Conservation (phyloP, 2,888 invertebrate species). For the Caenorhabditis drosophilae region DNA sequence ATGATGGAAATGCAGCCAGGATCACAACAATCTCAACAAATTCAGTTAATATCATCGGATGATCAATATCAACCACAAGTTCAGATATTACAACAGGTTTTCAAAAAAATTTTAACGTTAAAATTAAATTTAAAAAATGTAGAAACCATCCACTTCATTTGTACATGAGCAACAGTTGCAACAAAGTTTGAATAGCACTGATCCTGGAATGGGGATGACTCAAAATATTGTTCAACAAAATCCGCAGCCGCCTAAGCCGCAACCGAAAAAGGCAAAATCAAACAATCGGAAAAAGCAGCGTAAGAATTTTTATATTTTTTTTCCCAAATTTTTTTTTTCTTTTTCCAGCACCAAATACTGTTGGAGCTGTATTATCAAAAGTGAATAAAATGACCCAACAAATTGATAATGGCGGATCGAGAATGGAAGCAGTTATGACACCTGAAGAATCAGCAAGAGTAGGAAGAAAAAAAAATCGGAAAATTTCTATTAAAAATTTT, state of each 20-base stretch:
- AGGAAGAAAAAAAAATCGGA: no score
- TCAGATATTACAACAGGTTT: background rate
- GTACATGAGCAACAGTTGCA: background rate
- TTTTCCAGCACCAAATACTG: constrained; percentile 5
- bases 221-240: background rate
- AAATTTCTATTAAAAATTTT: no score
- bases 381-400: constrained; percentile 16
- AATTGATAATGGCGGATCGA: background rate
- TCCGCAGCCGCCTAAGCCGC: background rate
- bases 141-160: constrained; percentile 1
- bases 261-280: constrained; percentile 7
- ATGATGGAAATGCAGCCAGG: background rate
- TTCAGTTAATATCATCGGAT: background rate
- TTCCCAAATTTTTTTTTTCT: background rate
- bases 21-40: background rate
- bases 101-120: no score
- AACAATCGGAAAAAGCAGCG: constrained; percentile 5
- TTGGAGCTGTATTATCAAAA: constrained; percentile 20
- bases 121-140: constrained; percentile 1
- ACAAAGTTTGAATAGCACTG: background rate
- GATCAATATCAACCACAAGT: background rate
- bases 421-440: constrained; percentile 13
- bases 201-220: constrained; percentile 11
- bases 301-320: background rate
- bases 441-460: constrained; percentile 11